Percentiles rank a stretch among this genome's conserved stretches.
Evolutionary conservation across 2,888 invertebrate genomes (phyloP).

Genomic region (Deilephila porcellus): DNA sequence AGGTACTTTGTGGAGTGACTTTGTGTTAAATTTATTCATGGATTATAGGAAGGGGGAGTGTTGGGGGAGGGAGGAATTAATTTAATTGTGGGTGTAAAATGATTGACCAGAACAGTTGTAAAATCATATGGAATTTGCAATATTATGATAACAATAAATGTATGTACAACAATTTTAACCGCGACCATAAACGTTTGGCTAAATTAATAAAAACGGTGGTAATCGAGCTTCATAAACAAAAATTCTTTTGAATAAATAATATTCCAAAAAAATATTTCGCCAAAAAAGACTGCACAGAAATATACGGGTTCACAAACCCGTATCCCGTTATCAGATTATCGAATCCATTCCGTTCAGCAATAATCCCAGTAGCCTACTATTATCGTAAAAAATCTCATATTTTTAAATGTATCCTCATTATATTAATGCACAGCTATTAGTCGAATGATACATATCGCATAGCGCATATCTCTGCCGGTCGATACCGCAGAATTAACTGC

Average conservation of each 20-base stretch:
- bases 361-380: not conserved
- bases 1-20: too few relatives aligned
- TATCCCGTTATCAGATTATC: not conserved
- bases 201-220: too few relatives aligned
- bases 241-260: not conserved
- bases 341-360: not conserved
- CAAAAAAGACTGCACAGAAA: not conserved
- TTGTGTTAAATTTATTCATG: too few relatives aligned
- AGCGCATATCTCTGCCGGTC: constrained; percentile 51
- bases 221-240: not conserved
- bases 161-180: too few relatives aligned
- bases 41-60: too few relatives aligned
- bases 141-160: too few relatives aligned
- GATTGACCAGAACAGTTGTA: too few relatives aligned
- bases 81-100: too few relatives aligned
- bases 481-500: constrained; percentile 74
- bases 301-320: not conserved
- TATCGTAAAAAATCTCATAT: constrained; percentile 30
- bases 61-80: too few relatives aligned
- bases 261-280: not conserved
- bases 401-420: constrained; percentile 20
- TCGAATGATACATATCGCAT: constrained; percentile 47
- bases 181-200: too few relatives aligned
- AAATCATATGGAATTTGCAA: too few relatives aligned
- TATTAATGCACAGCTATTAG: constrained; percentile 43